Evolutionary conservation across 2,113 vertebrate species (phyloP).

Genomic region (Talpa occidentalis): DNA sequence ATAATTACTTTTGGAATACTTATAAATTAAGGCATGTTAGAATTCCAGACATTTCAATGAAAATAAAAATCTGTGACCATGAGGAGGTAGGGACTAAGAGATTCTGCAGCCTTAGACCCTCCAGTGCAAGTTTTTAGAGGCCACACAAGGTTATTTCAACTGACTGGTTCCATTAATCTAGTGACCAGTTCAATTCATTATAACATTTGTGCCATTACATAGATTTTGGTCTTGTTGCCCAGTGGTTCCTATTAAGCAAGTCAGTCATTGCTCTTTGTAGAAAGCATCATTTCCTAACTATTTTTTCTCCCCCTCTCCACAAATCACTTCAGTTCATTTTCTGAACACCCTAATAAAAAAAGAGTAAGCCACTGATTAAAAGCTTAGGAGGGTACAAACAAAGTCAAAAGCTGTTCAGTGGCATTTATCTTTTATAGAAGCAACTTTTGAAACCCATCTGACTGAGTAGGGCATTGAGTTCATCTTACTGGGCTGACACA

Average conservation of each 20-base stretch:
- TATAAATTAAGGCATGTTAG: neutral
- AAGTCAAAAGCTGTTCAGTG: neutral
- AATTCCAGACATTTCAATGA: neutral
- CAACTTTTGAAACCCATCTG: neutral
- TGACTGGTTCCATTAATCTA: neutral
- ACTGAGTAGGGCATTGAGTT: accelerated
- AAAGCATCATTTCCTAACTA: neutral
- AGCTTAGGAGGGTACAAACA: neutral
- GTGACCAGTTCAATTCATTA: neutral
- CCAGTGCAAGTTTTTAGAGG: neutral
- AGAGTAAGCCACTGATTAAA: neutral
- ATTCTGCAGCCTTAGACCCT: too few species aligned
- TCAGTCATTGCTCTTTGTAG: neutral
- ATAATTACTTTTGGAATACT: neutral
- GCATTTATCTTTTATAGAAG: neutral
- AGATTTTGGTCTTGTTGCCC: neutral
- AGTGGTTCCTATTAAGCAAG: neutral
- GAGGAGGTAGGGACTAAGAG: neutral
- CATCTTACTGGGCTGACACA: neutral
- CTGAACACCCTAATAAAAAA: neutral
- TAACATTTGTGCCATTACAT: neutral
- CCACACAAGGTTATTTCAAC: neutral
- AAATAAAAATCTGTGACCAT: neutral
- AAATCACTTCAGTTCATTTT: neutral
- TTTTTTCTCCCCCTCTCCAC: neutral